phyloP scores from a whole-genome alignment of 2,797 vertebrate genomes.

The Epinephelus malabaricus region DNA sequence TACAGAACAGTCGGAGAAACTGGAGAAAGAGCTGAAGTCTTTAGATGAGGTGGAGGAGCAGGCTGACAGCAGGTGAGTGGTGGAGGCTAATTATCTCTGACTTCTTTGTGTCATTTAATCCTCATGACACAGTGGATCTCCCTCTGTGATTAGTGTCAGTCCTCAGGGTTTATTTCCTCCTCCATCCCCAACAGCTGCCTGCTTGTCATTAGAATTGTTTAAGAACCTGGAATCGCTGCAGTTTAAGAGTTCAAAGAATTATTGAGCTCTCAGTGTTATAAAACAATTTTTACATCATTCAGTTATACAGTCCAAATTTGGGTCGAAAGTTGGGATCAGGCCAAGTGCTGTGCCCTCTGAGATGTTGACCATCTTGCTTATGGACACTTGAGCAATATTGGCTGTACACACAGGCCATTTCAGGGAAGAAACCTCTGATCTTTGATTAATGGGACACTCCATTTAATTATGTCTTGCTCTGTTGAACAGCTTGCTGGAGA shows the following conservation, averaged over 20 bases:
- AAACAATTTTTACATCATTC: no score
- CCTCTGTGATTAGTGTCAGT: neutral
- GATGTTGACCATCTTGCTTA: no score
- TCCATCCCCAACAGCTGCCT: neutral
- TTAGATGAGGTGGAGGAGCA: constrained; percentile 90
- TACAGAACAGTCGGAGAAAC: constrained; percentile 82
- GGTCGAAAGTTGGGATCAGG: no score
- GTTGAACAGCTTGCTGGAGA: constrained; percentile 89
- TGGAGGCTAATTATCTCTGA: neutral
- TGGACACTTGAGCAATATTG: no score
- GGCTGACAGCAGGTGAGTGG: constrained; percentile 89
- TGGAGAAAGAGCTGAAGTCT: constrained; percentile 88
- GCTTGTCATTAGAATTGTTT: neutral
- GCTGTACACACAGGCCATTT: neutral
- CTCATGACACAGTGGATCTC: neutral
- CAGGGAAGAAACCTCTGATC: neutral
- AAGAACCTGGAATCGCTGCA: neutral
- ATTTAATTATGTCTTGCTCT: neutral
- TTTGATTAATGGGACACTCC: neutral
- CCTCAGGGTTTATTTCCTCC: neutral
- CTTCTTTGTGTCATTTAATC: neutral
- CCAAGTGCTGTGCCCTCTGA: no score
- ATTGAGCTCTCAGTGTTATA: no score
- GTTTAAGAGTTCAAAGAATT: neutral
- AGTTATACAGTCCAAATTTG: no score